Evolutionary conservation across 2,888 invertebrate genomes (phyloP).

Genomic region (Himalopsyche kuldschensis): DNA sequence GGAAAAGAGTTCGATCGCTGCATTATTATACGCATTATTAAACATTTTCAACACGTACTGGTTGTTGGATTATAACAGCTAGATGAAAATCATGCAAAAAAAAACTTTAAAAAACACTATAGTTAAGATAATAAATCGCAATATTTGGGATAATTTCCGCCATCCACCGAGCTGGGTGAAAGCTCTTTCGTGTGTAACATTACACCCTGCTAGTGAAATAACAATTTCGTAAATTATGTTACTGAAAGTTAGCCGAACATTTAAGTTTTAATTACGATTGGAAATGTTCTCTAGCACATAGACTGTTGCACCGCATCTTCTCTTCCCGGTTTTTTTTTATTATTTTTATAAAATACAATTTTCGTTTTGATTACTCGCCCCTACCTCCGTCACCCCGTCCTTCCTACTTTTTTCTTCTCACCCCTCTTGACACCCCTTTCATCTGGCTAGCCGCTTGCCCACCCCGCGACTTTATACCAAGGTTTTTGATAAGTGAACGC

Average conservation of each 20-base stretch:
- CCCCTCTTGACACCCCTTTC: background rate
- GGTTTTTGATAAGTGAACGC: background rate
- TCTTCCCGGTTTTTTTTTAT: conserved; percentile 7
- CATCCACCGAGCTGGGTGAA: too few relatives aligned
- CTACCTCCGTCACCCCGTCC: background rate
- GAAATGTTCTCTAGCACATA: background rate
- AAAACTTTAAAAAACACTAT: too few relatives aligned
- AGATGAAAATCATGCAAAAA: too few relatives aligned
- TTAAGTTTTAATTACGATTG: background rate
- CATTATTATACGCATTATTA: too few relatives aligned
- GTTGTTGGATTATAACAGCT: too few relatives aligned
- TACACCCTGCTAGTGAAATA: too few relatives aligned
- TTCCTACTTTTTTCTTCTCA: background rate
- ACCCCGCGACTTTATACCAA: background rate
- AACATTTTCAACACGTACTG: too few relatives aligned
- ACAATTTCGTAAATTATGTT: background rate
- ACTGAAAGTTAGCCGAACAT: background rate
- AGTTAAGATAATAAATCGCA: too few relatives aligned
- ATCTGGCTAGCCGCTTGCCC: background rate
- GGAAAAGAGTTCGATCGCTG: too few relatives aligned
- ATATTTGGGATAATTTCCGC: too few relatives aligned
- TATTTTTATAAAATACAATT: conserved; percentile 33
- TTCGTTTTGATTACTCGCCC: conserved; percentile 33
- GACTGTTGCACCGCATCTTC: conserved; percentile 19
- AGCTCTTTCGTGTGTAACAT: too few relatives aligned